Conservation (phyloP, 2,113 vertebrate genomes). For the Epinephelus lanceolatus region DNA sequence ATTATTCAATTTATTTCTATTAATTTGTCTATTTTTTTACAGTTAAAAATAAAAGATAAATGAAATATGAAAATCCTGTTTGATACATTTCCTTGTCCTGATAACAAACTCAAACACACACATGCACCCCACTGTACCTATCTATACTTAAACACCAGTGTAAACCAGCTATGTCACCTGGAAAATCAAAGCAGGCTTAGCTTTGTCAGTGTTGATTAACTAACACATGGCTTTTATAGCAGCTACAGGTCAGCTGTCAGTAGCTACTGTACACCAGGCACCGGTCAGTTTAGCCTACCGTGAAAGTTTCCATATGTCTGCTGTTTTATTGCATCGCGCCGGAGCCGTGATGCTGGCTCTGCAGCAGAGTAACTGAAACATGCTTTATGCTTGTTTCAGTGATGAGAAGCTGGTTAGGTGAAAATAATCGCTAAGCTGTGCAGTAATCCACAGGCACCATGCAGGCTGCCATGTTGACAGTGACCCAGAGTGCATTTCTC, state of each 20-base stretch:
- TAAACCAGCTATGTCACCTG: not conserved
- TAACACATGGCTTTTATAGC: not conserved
- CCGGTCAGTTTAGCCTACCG: constrained; percentile 74
- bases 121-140: not conserved
- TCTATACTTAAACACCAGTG: not conserved
- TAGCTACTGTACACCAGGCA: not conserved
- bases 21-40: no score
- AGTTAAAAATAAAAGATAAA: no score
- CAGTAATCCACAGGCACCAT: constrained; percentile 53
- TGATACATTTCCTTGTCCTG: not conserved
- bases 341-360: constrained; percentile 49
- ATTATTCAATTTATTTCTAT: not conserved
- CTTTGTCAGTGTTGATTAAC: not conserved
- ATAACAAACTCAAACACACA: not conserved
- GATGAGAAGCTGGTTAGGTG: not conserved
- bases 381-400: constrained; percentile 37
- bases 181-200: constrained; percentile 4
- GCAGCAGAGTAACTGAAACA: constrained; percentile 79
- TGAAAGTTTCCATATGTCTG: constrained; percentile 71
- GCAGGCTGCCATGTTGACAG: constrained; percentile 77
- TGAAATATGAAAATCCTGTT: no score
- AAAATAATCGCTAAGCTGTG: constrained; percentile 44
- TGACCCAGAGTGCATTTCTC: constrained; percentile 72
- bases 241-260: constrained; percentile 31
- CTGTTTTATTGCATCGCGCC: constrained; percentile 64